A percentile compares a stretch with the other conserved stretches of the same genome.
phyloP scores from a whole-genome alignment of 2,113 vertebrate genomes.

The Parus major region DNA sequence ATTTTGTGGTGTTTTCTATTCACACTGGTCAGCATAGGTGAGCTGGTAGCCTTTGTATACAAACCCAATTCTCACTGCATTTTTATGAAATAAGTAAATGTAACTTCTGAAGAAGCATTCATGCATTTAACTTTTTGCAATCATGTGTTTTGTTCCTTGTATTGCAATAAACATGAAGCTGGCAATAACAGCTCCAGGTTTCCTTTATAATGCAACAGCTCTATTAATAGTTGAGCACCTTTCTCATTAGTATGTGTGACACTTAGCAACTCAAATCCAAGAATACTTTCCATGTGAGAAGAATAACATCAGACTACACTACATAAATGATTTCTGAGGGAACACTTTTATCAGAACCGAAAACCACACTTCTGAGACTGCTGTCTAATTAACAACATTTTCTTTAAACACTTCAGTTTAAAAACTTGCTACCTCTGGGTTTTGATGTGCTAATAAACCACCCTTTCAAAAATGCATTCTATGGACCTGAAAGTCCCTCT shows the following conservation, averaged over 20 bases:
- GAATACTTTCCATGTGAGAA: constrained; percentile 3
- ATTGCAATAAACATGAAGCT: not conserved
- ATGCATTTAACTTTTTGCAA: not conserved
- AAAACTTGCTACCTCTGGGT: not conserved
- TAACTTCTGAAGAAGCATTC: not conserved
- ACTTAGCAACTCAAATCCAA: not conserved
- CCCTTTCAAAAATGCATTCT: not conserved
- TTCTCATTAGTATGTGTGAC: not conserved
- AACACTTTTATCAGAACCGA: not conserved
- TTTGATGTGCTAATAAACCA: constrained; percentile 45
- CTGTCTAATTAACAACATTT: constrained; percentile 4
- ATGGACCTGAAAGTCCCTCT: not conserved
- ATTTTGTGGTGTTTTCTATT: not conserved
- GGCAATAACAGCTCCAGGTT: not conserved
- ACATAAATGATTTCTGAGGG: not conserved
- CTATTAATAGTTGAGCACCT: not conserved
- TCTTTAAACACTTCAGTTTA: constrained; percentile 15
- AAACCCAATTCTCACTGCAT: not conserved
- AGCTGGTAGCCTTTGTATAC: not conserved
- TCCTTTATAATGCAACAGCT: not conserved
- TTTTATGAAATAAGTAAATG: not conserved
- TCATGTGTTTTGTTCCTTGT: not conserved
- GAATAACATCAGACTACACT: not conserved
- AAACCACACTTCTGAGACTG: not conserved
- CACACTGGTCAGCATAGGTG: not conserved